Base-by-base conservation (phyloP, 2,888 invertebrate genomes). In the Orchesellides sinensis region DNA sequence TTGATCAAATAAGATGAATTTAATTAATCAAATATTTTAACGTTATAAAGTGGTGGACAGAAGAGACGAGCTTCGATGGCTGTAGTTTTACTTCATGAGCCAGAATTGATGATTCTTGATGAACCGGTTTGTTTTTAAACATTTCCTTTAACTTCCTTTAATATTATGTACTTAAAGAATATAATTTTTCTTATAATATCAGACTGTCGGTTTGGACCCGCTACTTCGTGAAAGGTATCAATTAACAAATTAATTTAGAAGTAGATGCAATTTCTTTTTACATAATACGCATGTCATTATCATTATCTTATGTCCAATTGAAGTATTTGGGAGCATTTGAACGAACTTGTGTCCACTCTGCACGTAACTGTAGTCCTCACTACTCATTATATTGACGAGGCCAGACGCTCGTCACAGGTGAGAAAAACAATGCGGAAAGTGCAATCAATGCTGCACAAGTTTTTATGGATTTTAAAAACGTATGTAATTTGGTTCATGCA, bases 281-380 rank as follows among this genome's bases (percentile, higher is more conserved):
- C n/a, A n/a, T n/a, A n/a, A n/a, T n/a, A n/a, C n/a, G n/a, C n/a
- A n/a, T n/a, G n/a, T n/a, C n/a, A n/a, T n/a, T n/a, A n/a, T n/a
- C n/a, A n/a, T n/a, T n/a, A n/a, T n/a, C n/a, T n/a, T n/a, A n/a
- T n/a, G n/a, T n/a, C n/a, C n/a, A n/a, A n/a, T 35, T 19, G 25
- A 29, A 75, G 66, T 29, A 75, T 75, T 56, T 75, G 75, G 75
- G 66, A 75, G 32, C 66, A 75, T 75, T 54, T 75, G 19, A 35
- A 66, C 27, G 66, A 66, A 56, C 66, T 75, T 49, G 66, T 68
- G 17, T 23, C 23, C 29, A 75, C 66, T 29, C 29, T 75, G 29
- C 66, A 75, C 56, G 75, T 75, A 0, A 75, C 75, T 21, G 47
- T 75, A 14, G 25, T 75, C 12, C 29, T 75, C 21, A 66, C 75